Evolutionary conservation across 2,797 vertebrate species (phyloP).

Genomic region (Spinus pinus): DNA sequence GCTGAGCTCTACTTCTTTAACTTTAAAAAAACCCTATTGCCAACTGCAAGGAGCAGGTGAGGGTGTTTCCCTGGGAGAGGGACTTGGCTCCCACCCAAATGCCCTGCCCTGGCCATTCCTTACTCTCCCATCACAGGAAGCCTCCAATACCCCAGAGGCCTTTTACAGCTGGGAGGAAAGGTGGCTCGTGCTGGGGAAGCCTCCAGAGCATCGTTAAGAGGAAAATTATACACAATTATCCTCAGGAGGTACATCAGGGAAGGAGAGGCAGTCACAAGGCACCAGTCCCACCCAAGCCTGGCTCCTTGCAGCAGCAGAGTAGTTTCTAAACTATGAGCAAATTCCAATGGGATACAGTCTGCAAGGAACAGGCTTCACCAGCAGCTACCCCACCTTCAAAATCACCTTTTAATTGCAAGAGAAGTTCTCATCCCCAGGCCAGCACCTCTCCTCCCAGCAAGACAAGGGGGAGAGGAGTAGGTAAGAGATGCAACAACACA

Average conservation of each 20-base stretch:
- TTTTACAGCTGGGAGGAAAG: not conserved
- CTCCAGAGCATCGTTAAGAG: slow-evolving; percentile 30
- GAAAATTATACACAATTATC: slow-evolving; percentile 38
- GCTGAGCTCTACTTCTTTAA: not conserved
- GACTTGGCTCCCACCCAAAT: not conserved
- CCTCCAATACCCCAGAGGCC: not conserved
- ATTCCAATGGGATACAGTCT: not conserved
- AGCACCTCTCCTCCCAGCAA: not conserved
- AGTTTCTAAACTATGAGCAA: not conserved
- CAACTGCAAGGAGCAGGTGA: accelerated
- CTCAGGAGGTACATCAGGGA: not conserved
- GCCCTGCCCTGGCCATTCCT: not conserved
- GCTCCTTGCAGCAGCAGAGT: not conserved
- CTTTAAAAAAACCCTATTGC: not conserved
- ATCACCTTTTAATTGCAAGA: not conserved
- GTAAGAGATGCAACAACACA: accelerated
- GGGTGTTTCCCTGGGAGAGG: not conserved
- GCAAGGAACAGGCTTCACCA: not conserved
- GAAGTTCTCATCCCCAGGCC: not conserved
- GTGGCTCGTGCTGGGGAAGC: not conserved
- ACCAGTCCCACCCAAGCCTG: not conserved
- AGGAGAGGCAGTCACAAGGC: not conserved
- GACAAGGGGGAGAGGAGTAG: not conserved
- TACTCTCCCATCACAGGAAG: accelerated
- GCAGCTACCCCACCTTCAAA: not conserved